A percentile compares a stretch with the other conserved stretches of the same genome.
Conservation (phyloP, 2,113 vertebrate genomes). For the Nycticorax nycticorax region DNA sequence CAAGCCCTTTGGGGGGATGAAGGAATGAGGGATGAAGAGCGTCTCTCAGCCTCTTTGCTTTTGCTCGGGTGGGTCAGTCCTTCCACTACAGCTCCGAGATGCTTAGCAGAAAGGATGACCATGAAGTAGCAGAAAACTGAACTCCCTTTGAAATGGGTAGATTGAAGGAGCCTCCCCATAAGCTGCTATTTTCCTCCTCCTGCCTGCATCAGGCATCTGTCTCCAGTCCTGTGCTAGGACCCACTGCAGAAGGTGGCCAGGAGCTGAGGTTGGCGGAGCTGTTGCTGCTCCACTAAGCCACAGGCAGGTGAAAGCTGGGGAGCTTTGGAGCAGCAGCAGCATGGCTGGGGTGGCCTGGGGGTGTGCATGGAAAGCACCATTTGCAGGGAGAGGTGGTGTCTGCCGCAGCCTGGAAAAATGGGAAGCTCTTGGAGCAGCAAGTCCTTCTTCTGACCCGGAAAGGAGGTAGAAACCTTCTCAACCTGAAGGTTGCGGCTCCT, state of each 20-base stretch:
- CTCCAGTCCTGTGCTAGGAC: background rate
- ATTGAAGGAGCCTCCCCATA: background rate
- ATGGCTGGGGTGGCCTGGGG: background rate
- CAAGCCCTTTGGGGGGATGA: fast-evolving
- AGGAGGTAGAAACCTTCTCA: background rate
- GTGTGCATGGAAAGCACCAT: fast-evolving
- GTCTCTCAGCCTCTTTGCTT: background rate
- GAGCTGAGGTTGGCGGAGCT: fast-evolving
- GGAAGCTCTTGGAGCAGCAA: background rate
- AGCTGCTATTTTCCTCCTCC: background rate
- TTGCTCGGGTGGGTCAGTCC: background rate
- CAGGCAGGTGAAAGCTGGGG: fast-evolving
- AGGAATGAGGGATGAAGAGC: background rate
- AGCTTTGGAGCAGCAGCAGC: background rate
- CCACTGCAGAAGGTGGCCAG: background rate
- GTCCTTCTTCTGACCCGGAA: background rate
- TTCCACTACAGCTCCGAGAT: background rate
- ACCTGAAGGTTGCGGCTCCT: fast-evolving
- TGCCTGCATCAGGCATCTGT: background rate
- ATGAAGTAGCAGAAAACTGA: background rate
- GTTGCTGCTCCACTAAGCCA: background rate
- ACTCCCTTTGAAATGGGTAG: background rate
- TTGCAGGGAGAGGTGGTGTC: background rate
- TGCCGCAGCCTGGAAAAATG: background rate
- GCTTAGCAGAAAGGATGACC: background rate